A percentile compares a stretch with the other conserved stretches of the same genome.
These are phyloP conservation scores for Hemicentrotus pulcherrimus DNA, from an alignment of 35 echinoderm and acorn worm species.

Conservation along the genomic window DNA sequence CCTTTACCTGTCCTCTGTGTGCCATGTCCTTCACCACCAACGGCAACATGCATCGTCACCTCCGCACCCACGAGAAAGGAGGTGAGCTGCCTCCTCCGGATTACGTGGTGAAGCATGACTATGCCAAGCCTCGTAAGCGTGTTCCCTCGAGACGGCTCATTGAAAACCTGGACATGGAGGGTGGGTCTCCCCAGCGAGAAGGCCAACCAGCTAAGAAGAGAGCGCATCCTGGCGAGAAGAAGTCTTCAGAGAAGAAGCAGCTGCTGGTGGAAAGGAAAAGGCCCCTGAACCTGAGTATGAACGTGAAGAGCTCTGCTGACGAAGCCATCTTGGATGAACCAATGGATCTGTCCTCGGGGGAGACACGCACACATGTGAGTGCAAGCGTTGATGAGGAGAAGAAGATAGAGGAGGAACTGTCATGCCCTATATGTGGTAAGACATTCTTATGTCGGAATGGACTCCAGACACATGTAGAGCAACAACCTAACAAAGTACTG, in stretches of 20 bases:
- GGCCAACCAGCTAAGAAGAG: conserved; percentile 8
- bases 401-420: conserved; percentile 69
- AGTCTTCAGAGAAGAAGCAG: conserved; percentile 14
- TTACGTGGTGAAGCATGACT: conserved; percentile 48
- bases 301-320: not conserved
- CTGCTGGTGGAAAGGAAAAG: not conserved
- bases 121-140: conserved; percentile 64
- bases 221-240: conserved; percentile 7
- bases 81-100: conserved; percentile 46
- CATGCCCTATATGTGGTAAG: conserved; percentile 82
- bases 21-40: conserved; percentile 96
- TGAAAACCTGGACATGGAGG: conserved; percentile 32
- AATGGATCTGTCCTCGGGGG: not conserved
- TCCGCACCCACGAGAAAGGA: conserved; percentile 91
- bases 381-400: not conserved
- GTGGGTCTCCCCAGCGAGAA: not conserved
- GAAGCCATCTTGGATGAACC: not conserved
- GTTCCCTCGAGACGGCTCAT: conserved; percentile 65
- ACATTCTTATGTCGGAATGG: conserved; percentile 90
- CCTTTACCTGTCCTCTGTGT: conserved; percentile 89
- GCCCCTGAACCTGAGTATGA: not conserved
- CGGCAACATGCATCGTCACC: conserved; percentile 96
- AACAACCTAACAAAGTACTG: conserved; percentile 77
- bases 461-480: conserved; percentile 82
- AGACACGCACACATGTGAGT: not conserved